A percentile compares a stretch with the other conserved stretches of the same genome.
Evolutionary conservation across 2,113 vertebrate species (phyloP).

Genomic region (Setophaga coronata): DNA sequence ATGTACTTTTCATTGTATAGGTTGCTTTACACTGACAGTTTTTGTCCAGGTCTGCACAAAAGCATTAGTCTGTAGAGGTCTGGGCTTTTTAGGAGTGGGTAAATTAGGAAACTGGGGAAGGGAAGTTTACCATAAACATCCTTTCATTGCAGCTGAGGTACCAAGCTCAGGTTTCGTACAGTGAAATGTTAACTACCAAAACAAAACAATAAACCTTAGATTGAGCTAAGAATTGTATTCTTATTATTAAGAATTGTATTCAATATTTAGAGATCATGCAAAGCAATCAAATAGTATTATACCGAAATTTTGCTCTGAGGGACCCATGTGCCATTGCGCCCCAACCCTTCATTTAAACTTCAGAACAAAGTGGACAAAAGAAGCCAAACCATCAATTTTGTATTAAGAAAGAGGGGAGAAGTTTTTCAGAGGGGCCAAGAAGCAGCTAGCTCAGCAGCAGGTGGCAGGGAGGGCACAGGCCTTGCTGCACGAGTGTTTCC

Average conservation of each 20-base stretch:
- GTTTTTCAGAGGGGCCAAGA: neutral
- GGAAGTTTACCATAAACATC: neutral
- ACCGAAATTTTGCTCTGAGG: neutral
- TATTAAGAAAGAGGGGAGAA: neutral
- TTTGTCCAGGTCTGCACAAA: neutral
- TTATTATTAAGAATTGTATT: neutral
- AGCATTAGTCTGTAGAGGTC: neutral
- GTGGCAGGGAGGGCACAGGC: neutral
- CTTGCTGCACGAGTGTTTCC: neutral
- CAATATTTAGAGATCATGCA: neutral
- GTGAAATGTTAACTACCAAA: neutral
- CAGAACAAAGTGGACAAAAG: neutral
- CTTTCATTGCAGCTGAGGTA: neutral
- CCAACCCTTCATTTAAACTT: neutral
- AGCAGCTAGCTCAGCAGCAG: neutral
- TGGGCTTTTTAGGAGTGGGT: neutral
- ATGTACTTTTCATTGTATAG: neutral
- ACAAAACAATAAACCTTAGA: conserved; percentile 10
- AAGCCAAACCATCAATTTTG: neutral
- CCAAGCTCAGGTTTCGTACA: neutral
- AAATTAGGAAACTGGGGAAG: neutral
- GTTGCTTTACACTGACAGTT: neutral
- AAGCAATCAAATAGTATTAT: neutral
- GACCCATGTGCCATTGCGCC: neutral
- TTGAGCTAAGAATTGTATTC: neutral